Conservation (phyloP, 1,140 invertebrate species). For the Drosophila novamexicana region DNA sequence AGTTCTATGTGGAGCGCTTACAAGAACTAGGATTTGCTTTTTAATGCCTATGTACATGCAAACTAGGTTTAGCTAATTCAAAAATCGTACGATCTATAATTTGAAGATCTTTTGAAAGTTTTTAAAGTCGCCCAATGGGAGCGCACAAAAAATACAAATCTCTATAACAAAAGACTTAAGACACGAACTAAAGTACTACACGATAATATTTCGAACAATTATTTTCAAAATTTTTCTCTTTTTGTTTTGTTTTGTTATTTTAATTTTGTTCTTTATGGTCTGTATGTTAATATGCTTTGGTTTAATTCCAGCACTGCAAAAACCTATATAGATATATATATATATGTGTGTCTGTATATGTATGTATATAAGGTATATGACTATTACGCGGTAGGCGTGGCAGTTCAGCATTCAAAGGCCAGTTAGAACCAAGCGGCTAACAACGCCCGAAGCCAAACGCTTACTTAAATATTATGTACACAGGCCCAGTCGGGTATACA, state of each 20-base stretch:
- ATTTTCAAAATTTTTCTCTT: conserved; percentile 34
- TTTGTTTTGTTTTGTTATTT: conserved; percentile 2
- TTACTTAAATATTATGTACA: conserved; percentile 51
- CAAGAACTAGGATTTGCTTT: conserved; percentile 26
- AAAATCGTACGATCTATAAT: conserved; percentile 63
- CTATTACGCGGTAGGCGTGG: conserved; percentile 62
- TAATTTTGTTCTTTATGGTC: conserved; percentile 25
- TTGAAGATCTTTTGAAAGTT: conserved; percentile 83
- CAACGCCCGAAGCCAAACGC: conserved; percentile 70
- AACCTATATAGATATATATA: conserved; percentile 32
- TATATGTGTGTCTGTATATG: conserved; percentile 1
- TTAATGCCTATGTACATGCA: conserved; percentile 70
- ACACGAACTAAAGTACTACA: conserved; percentile 59
- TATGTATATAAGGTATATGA: conserved; percentile 51
- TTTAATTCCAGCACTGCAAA: conserved; percentile 83
- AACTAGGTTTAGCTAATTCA: conserved; percentile 59
- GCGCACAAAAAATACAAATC: conserved; percentile 74
- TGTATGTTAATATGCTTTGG: conserved; percentile 73
- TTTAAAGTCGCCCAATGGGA: conserved; percentile 48
- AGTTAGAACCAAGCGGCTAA: conserved; percentile 68
- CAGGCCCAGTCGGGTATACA: conserved; percentile 43
- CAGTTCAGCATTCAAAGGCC: conserved; percentile 58
- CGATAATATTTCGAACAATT: conserved; percentile 24
- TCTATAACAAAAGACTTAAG: conserved; percentile 83
- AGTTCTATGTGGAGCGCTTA: conserved; percentile 5